phyloP scores from a whole-genome alignment of 2,888 invertebrate species.

The Orchesella flavescens region DNA sequence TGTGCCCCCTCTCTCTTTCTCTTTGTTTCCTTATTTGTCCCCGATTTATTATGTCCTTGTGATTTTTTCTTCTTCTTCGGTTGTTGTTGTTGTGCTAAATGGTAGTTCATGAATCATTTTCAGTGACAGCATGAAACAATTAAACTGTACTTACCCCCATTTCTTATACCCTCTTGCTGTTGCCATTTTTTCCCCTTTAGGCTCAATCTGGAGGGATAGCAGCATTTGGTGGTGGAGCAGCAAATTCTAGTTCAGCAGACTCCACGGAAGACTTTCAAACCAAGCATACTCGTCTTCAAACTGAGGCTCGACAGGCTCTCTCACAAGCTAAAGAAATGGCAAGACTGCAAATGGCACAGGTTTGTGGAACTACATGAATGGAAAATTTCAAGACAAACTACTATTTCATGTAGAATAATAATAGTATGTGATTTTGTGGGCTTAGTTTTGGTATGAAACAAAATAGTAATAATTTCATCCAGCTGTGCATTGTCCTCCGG shows the following conservation, averaged over 20 bases:
- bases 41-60: slow-evolving; percentile 2
- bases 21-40: background rate
- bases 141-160: slow-evolving; percentile 49
- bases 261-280: slow-evolving; percentile 83
- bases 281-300: slow-evolving; percentile 86
- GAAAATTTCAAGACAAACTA: background rate
- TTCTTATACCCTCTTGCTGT: background rate
- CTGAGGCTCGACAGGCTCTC: slow-evolving; percentile 89
- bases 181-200: slow-evolving; percentile 47
- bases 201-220: slow-evolving; percentile 66
- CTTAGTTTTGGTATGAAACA: background rate
- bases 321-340: slow-evolving; percentile 94
- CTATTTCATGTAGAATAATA: background rate
- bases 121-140: slow-evolving; percentile 48
- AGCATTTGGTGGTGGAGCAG: slow-evolving; percentile 59
- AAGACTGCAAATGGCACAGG: slow-evolving; percentile 81
- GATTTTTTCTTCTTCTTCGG: slow-evolving; percentile 13
- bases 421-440: background rate
- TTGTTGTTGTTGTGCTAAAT: slow-evolving; percentile 25
- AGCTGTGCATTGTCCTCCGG: slow-evolving; percentile 32
- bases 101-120: slow-evolving; percentile 52
- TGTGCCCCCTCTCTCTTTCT: background rate
- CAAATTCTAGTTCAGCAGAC: slow-evolving; percentile 76
- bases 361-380: slow-evolving; percentile 23
- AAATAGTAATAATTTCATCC: slow-evolving; percentile 7